Evolutionary conservation across 1,140 invertebrate genomes (phyloP).

Genomic region (Oreohelix idahoensis): DNA sequence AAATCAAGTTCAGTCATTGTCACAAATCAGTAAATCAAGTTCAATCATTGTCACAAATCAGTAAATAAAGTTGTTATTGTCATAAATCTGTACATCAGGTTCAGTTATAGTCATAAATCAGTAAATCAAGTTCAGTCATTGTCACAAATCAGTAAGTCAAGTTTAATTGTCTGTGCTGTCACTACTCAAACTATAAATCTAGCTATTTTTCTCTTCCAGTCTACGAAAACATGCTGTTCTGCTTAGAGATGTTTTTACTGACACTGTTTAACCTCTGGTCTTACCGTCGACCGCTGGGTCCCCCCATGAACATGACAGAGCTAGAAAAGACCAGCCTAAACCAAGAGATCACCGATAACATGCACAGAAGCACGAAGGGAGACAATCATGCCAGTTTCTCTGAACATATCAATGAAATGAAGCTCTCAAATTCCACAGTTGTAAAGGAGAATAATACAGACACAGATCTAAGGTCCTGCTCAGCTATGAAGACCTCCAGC

Average conservation of each 20-base stretch:
- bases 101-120: too few species aligned
- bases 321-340: background rate
- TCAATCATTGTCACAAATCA: too few species aligned
- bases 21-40: too few species aligned
- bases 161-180: too few species aligned
- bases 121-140: too few species aligned
- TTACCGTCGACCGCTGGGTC: slow-evolving; percentile 11
- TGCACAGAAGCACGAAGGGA: background rate
- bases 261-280: slow-evolving; percentile 1
- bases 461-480: background rate
- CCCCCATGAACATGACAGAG: background rate
- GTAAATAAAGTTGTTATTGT: too few species aligned
- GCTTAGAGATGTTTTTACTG: slow-evolving; percentile 20
- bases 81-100: too few species aligned
- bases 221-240: slow-evolving; percentile 16
- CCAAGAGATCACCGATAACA: background rate
- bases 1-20: too few species aligned
- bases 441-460: background rate
- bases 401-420: background rate
- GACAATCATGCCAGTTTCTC: background rate
- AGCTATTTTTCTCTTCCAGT: background rate
- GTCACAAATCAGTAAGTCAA: too few species aligned
- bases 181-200: too few species aligned
- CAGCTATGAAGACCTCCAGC: background rate
- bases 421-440: background rate